Base-by-base conservation (phyloP, 2,113 vertebrate genomes). In the Eubucco bourcierii region DNA sequence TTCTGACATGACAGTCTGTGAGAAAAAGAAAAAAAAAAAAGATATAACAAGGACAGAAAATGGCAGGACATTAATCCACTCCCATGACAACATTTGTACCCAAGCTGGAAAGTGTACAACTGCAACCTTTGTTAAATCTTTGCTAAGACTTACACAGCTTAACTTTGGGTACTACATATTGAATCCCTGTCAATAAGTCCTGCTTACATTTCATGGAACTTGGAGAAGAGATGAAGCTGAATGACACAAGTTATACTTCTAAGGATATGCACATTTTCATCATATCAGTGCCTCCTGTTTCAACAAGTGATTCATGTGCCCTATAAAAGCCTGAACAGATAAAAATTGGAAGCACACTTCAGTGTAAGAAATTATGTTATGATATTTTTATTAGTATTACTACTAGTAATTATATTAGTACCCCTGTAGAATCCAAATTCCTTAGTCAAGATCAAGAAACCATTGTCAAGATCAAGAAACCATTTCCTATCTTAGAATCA, bases 1-100 rank as follows among this genome's bases (percentile, higher is more conserved):
- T 95, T 97, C 93, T 67, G 93, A 95, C 93, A 89, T 70, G 84
- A 97, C 91, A 94, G 94, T 96, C 91, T 97, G 96, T 75, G 88
- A 83, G 59, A 0, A 2, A 28, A 63, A 66, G 53, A 87, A 41
- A 66, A 21, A 63, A 66, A 21, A 63, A 27, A 97, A 88, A 72
- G 94, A 86, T 95, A 39, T 96, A 96, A 96, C 87, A 96, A 95
- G 93, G 70, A 87, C 73, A 74, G 82, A 71, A 97, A 95, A 95
- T 86, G 64, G 70, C 39, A 88, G 75, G 78, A 88, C 88, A 96
- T 96, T 82, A 96, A 96, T 97, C 84, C 53, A 90, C 46, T 96
- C 74, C 90, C 85, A 60, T 92, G 75, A 97, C 85, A 95, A 92
- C 64, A 89, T 93, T 76, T 50, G n/a, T 93, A 93, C 39, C 68